These are phyloP conservation scores for Sarcophaga caerulescens DNA, from an alignment of 2,888 invertebrate genomes.

Conservation along the genomic window DNA sequence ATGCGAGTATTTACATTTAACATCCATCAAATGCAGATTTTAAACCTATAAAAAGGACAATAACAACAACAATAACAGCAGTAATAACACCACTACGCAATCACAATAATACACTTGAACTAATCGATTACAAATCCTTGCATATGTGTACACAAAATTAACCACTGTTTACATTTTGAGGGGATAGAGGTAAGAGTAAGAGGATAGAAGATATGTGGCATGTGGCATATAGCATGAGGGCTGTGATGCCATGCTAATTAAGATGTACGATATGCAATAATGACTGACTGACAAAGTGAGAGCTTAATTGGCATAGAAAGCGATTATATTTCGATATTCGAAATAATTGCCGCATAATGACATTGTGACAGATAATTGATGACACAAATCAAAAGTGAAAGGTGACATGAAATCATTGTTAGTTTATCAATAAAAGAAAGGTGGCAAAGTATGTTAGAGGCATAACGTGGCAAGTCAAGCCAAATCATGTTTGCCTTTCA, in stretches of 20 bases:
- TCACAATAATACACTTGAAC: not conserved
- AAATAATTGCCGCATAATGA: constrained; percentile 31
- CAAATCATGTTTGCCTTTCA: too few species aligned
- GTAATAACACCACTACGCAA: not conserved
- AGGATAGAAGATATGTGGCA: too few species aligned
- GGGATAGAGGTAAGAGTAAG: too few species aligned
- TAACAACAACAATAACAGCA: not conserved
- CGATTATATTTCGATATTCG: constrained; percentile 33
- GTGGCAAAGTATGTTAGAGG: too few species aligned
- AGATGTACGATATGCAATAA: constrained; percentile 18
- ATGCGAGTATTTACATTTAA: not conserved
- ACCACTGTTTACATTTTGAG: not conserved
- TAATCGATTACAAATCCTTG: constrained; percentile 1
- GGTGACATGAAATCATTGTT: not conserved
- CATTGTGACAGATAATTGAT: not conserved
- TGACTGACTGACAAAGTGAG: constrained; percentile 10
- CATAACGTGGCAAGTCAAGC: too few species aligned
- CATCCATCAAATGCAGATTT: constrained; percentile 43
- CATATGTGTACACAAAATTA: not conserved
- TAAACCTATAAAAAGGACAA: constrained; percentile 27
- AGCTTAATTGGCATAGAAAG: constrained; percentile 7
- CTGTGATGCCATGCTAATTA: constrained; percentile 13
- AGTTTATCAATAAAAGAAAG: too few species aligned
- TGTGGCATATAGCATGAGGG: too few species aligned
- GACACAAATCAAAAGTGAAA: not conserved